phyloP scores from a whole-genome alignment of 1,140 invertebrate genomes.

The Pseudomyrmex pallidus region DNA sequence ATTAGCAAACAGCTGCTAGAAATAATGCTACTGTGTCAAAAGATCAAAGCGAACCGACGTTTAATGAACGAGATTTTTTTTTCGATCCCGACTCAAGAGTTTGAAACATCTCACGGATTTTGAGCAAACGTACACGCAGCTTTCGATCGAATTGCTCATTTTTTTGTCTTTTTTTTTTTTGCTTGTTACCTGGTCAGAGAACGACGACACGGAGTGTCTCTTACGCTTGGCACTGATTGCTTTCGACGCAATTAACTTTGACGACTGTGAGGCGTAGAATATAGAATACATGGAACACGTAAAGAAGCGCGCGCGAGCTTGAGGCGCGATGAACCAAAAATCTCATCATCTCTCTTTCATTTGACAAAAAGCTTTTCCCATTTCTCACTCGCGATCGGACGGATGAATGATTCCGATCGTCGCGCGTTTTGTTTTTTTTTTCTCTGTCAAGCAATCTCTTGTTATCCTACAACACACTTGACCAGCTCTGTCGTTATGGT shows the following conservation, averaged over 20 bases:
- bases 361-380: conserved; percentile 66
- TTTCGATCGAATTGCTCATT: conserved; percentile 42
- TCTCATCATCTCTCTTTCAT: conserved; percentile 31
- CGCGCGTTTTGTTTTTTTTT: conserved; percentile 7
- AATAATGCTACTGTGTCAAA: neutral
- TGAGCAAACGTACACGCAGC: conserved; percentile 37
- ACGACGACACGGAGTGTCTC: conserved; percentile 46
- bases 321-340: conserved; percentile 1
- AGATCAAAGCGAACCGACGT: neutral
- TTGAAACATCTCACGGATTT: conserved; percentile 1
- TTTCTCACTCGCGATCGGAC: conserved; percentile 36
- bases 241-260: conserved; percentile 63
- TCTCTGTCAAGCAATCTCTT: conserved; percentile 45
- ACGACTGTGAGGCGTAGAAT: conserved; percentile 30
- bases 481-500: conserved; percentile 83
- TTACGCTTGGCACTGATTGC: conserved; percentile 72
- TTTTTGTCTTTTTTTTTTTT: neutral
- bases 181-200: conserved; percentile 48
- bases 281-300: conserved; percentile 50
- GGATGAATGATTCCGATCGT: conserved; percentile 20
- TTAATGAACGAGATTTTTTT: no score
- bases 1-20: conserved; percentile 28
- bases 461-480: conserved; percentile 16
- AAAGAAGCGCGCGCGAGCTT: conserved; percentile 14
- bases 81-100: conserved; percentile 6